Base-by-base conservation (phyloP, 1,140 invertebrate species). In the Lordiphosa collinella region DNA sequence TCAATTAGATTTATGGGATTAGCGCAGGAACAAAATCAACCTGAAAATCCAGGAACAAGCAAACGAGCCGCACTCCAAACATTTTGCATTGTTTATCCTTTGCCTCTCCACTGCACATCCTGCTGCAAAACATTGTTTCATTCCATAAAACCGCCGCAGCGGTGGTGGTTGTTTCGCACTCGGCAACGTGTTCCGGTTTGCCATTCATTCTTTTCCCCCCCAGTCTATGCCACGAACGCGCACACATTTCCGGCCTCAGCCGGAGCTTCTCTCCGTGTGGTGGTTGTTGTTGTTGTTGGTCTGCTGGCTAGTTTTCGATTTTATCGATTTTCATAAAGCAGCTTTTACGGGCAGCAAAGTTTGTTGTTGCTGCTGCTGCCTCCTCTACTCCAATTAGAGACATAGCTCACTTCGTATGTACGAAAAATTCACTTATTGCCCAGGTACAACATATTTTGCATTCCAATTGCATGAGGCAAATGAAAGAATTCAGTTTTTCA, bases 291-390 rank as follows among this genome's bases (percentile, higher is more conserved):
- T 55, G 56, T 25, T 37, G 14, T 34, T 22, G 9, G 13, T 13
- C 12, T 2, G 7, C 59, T 76, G 72, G 78, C 67, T 82, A 84
- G 72, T 82, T 82, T 82, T 78, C 78, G 78, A 82, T 82, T 82
- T 84, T 84, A 82, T 82, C 66, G 78, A 82, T 82, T 82, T 82
- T 82, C 67, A 72, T 84, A 82, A 84, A 84, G 66, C 61, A 58
- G 49, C 75, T 62, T 73, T 80, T 65, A 55, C 44, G 44, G 55
- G 47, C 53, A 60, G 62, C 53, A 62, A 67, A 60, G 60, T 65
- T 60, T 69, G 49, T 55, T 44, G 22, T 7, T 3, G 50, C 12
- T n/a, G 41, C 11, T 8, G 50, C 12, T 14, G 37, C 41, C 36
- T 32, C 50, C 38, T 44, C 44, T 78, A 72, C 67, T 65, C 76